Evolutionary conservation across 2,113 vertebrate genomes (phyloP).

Genomic region (Empidonax alnorum): DNA sequence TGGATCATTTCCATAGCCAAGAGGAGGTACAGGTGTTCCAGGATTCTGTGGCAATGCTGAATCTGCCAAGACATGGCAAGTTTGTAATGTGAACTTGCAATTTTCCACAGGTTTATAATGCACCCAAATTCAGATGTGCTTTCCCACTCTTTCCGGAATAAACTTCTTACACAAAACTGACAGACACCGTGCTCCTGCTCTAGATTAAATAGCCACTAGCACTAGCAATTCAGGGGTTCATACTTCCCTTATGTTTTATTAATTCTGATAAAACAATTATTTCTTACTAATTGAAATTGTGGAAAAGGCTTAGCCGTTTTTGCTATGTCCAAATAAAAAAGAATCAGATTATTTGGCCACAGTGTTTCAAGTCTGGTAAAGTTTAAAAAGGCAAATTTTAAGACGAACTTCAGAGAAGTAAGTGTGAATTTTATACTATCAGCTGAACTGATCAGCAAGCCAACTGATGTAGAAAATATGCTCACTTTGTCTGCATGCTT

Average conservation of each 20-base stretch:
- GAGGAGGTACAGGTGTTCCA: background rate
- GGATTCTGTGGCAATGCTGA: fast-evolving
- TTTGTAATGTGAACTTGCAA: background rate
- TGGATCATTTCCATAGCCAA: background rate
- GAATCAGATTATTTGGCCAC: background rate
- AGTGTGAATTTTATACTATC: background rate
- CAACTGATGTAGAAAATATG: background rate
- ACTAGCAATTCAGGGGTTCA: fast-evolving
- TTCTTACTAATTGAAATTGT: background rate
- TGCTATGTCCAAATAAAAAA: background rate
- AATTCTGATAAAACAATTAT: background rate
- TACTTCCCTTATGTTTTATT: background rate
- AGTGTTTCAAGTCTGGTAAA: background rate
- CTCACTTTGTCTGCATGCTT: background rate
- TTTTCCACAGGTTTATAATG: background rate
- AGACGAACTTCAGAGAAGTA: background rate
- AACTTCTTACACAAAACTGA: background rate
- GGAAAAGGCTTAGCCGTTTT: background rate
- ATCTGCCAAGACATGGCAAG: background rate
- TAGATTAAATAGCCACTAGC: background rate
- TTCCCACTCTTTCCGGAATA: background rate
- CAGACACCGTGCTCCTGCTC: background rate
- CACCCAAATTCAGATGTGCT: background rate
- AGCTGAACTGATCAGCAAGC: background rate
- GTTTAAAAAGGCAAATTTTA: background rate